These are phyloP conservation scores for Ariolimax columbianus DNA, from an alignment of 2,888 invertebrate genomes.

Conservation along the genomic window DNA sequence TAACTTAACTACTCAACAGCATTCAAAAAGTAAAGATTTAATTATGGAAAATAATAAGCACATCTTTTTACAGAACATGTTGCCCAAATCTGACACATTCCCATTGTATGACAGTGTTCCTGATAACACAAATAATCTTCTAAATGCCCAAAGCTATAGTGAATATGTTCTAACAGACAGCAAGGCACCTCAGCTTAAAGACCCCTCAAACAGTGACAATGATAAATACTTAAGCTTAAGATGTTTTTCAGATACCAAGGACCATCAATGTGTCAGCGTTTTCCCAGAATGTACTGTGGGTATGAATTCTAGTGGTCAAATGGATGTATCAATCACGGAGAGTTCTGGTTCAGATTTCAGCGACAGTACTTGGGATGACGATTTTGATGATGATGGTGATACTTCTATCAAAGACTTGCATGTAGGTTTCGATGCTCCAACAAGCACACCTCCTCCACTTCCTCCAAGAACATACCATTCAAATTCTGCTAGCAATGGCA, in stretches of 20 bases:
- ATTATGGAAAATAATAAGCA: background rate
- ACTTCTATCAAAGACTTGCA: conserved; percentile 62
- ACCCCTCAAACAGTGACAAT: conserved; percentile 38
- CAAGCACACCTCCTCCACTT: conserved; percentile 70
- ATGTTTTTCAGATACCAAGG: background rate
- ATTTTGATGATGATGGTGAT: conserved; percentile 61
- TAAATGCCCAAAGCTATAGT: background rate
- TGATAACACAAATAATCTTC: background rate
- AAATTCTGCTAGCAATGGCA: conserved; percentile 42
- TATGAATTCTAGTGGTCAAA: background rate
- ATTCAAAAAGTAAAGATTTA: background rate
- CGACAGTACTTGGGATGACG: conserved; percentile 56
- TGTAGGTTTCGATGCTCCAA: conserved; percentile 40
- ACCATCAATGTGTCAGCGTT: background rate
- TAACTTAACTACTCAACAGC: conserved; percentile 5
- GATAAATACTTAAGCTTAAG: conserved; percentile 49
- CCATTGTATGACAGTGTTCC: conserved; percentile 37
- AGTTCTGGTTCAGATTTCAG: conserved; percentile 58
- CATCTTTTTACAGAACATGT: background rate
- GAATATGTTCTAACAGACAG: background rate
- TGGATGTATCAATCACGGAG: background rate
- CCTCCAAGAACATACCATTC: conserved; percentile 72
- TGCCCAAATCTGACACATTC: background rate
- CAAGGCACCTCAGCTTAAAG: background rate
- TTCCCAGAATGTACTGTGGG: background rate